These are phyloP conservation scores for Oreotrochilus melanogaster DNA, from an alignment of 2,113 vertebrate species.

Conservation along the genomic window DNA sequence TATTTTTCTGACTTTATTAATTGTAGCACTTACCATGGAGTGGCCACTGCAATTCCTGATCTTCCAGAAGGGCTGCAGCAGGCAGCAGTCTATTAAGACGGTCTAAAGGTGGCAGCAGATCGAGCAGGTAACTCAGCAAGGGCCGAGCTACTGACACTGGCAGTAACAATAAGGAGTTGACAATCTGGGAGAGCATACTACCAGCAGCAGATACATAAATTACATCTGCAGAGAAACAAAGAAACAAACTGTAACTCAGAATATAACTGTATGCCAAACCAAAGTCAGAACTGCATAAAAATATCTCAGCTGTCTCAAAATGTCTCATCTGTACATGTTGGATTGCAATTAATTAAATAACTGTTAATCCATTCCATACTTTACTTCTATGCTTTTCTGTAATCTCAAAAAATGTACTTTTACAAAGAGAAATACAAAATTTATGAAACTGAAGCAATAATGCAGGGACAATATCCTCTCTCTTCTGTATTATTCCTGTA, in stretches of 20 bases:
- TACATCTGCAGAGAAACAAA: slow-evolving; percentile 81
- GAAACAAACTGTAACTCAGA: background rate
- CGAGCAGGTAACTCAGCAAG: slow-evolving; percentile 89
- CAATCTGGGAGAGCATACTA: slow-evolving; percentile 96
- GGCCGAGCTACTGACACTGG: slow-evolving; percentile 93
- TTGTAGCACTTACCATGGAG: slow-evolving; percentile 86
- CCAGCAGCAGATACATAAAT: slow-evolving; percentile 96
- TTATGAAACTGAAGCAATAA: background rate
- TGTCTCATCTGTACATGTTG: background rate
- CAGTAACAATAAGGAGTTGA: slow-evolving; percentile 91
- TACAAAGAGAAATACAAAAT: background rate
- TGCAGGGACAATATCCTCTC: background rate
- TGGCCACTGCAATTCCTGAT: slow-evolving; percentile 98
- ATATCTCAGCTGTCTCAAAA: background rate
- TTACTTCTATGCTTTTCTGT: background rate
- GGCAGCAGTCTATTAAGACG: slow-evolving; percentile 92
- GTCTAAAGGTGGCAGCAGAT: slow-evolving; percentile 93
- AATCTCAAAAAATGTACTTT: background rate
- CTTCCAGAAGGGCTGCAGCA: slow-evolving; percentile 92
- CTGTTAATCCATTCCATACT: background rate
- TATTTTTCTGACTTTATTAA: background rate
- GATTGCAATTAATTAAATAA: background rate
- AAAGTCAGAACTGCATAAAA: background rate
- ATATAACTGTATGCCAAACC: background rate
- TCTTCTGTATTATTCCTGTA: background rate